Percentiles rank a stretch among this genome's conserved stretches.
Evolutionary conservation across 2,797 vertebrate genomes (phyloP).

Genomic region (Falco cherrug): DNA sequence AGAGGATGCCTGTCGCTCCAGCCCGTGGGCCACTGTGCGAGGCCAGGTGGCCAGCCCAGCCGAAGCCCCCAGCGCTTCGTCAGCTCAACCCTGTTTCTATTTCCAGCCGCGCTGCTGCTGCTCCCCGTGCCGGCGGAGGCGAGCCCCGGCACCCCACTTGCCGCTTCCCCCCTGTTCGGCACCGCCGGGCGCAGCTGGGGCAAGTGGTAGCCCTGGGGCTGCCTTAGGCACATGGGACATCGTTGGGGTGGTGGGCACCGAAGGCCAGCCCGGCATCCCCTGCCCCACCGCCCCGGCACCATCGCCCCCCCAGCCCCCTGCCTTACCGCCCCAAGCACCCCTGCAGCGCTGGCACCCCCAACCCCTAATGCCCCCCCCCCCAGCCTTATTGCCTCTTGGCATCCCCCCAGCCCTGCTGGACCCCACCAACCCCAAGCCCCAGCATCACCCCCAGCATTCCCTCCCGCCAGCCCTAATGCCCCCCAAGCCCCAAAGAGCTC

Average conservation of each 20-base stretch:
- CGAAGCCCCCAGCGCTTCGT: neutral
- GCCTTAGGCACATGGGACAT: neutral
- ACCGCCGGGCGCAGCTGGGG: accelerated
- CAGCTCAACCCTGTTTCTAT: constrained; percentile 15
- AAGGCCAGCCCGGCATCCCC: neutral
- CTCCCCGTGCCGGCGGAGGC: neutral
- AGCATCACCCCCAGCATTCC: neutral
- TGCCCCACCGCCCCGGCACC: neutral
- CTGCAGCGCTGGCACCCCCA: neutral
- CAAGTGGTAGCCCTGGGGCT: neutral
- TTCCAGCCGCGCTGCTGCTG: neutral
- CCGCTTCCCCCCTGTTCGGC: neutral
- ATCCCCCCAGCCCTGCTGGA: neutral
- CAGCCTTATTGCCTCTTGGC: neutral
- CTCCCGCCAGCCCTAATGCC: neutral
- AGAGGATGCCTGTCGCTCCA: neutral
- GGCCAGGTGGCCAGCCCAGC: neutral
- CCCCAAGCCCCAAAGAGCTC: neutral
- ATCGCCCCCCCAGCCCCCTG: neutral
- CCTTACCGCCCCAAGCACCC: neutral
- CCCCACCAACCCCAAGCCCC: neutral
- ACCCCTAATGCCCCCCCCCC: neutral
- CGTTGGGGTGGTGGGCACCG: accelerated
- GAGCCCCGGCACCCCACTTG: neutral
- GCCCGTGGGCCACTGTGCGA: neutral